Evolutionary conservation across 2,888 invertebrate species (phyloP).

Genomic region (Aporophyla nigra): DNA sequence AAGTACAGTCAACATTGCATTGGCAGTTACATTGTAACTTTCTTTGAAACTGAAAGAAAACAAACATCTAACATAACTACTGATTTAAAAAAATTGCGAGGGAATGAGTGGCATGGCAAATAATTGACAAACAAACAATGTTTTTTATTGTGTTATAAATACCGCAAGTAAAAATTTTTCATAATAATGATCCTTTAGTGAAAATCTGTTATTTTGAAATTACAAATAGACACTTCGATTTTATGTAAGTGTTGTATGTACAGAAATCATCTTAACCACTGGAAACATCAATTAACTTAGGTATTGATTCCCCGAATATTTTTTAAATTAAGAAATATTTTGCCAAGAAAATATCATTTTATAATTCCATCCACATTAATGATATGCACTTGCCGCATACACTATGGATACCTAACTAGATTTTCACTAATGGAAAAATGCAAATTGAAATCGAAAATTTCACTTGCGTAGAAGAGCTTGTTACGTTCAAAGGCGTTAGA

Average conservation of each 20-base stretch:
- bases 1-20: conserved; percentile 4
- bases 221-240: too few species aligned
- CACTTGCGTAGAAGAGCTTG: conserved; percentile 76
- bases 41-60: neutral
- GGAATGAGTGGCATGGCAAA: neutral
- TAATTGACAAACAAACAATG: neutral
- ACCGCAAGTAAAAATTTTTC: too few species aligned
- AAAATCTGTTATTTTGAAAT: too few species aligned
- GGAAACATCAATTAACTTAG: neutral
- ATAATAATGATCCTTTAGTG: too few species aligned
- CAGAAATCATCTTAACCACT: too few species aligned
- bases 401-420: conserved; percentile 24
- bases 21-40: conserved; percentile 1
- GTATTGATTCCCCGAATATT: neutral
- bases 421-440: conserved; percentile 65
- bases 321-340: neutral
- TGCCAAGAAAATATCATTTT: neutral
- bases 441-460: conserved; percentile 76
- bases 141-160: too few species aligned
- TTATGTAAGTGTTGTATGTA: too few species aligned
- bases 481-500: conserved; percentile 84
- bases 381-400: conserved; percentile 16
- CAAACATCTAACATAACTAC: neutral
- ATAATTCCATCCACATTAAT: conserved; percentile 4
- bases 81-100: neutral